Evolutionary conservation across 2,113 vertebrate species (phyloP).

Genomic region (Hippoglossus stenolepis): DNA sequence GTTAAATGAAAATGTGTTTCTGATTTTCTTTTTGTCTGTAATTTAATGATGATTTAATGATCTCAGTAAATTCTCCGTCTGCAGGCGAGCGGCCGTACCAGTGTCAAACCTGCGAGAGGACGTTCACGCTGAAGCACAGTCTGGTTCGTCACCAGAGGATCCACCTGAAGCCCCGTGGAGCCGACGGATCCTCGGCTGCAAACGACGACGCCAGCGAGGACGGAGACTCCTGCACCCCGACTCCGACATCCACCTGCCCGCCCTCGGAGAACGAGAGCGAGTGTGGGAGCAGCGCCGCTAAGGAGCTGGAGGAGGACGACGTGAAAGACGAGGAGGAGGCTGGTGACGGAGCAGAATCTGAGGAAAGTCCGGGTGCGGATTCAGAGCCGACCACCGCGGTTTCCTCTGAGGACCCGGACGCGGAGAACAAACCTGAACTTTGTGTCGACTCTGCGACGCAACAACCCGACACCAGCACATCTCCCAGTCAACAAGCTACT

Average conservation of each 20-base stretch:
- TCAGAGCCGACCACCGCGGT: accelerated
- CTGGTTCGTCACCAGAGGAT: slow-evolving; percentile 96
- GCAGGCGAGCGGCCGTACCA: slow-evolving; percentile 95
- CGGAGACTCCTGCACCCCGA: slow-evolving; percentile 86
- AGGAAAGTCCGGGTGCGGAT: background rate
- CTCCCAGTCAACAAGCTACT: slow-evolving; percentile 43
- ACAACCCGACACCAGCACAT: background rate
- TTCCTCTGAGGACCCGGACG: background rate
- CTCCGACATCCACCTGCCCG: slow-evolving; percentile 88
- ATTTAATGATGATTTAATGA: too few species aligned
- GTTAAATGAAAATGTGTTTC: too few species aligned
- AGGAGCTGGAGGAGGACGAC: slow-evolving; percentile 61
- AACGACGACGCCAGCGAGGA: slow-evolving; percentile 84
- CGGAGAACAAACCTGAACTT: background rate
- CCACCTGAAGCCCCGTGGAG: slow-evolving; percentile 89
- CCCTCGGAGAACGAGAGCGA: slow-evolving; percentile 87
- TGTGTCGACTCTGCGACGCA: background rate
- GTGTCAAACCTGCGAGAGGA: slow-evolving; percentile 94
- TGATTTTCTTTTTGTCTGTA: too few species aligned
- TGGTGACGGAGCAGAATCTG: background rate
- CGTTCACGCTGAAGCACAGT: slow-evolving; percentile 98
- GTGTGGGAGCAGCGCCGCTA: slow-evolving; percentile 29
- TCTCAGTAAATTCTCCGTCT: background rate
- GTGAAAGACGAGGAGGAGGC: slow-evolving; percentile 1
- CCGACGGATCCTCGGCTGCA: slow-evolving; percentile 50